Evolutionary conservation across 1,140 invertebrate species (phyloP), one percentile per base, ranked within the genome.

Genomic region (Drosophila pachea): DNA sequence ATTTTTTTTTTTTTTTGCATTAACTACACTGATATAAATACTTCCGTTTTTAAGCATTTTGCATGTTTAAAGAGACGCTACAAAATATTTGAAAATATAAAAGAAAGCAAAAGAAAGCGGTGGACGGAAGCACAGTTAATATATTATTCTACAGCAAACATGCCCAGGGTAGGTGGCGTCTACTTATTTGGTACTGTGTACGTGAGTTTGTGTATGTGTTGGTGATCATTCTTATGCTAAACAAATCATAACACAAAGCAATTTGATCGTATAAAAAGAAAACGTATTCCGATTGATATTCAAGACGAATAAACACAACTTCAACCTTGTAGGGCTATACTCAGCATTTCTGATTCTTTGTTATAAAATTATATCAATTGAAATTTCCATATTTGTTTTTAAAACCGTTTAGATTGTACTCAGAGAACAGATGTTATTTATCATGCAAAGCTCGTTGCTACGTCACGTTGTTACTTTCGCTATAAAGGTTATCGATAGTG

Each of bases 91-190:
- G 4, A n/a, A 74, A 35, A 56, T 40, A 38, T 38, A 67, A 61
- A 61, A 62, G 69, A 53, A 69, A 50, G 33, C 33, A 50, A 35
- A 33, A 40, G 14, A 61, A 62, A 67, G 42, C 35, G 60, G 35
- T 42, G 48, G 32, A 52, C 29, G 2, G 3, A 38, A 48, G 16
- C 31, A 38, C 31, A 59, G 50, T 58, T 61, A 38, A 61, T 67
- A 74, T 72, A 74, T 83, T 82, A 43, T 48, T 66, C 35, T 63
- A 55, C 60, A 45, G 9, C 62, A 59, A 77, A 79, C 66, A 84
- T 84, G 81, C 79, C 81, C 12, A 84, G 76, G 79, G 79, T 86
- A 78, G 58, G 78, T 82, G 59, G 48, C 36, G 48, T 66, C 35
- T n/a, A 29, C 31, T n/a, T 9, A 40, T 16, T 22, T 53, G 7